Evolutionary conservation across 2,797 vertebrate species (phyloP), one percentile per base, ranked within the genome.

Genomic region (Manis crassicaudata): DNA sequence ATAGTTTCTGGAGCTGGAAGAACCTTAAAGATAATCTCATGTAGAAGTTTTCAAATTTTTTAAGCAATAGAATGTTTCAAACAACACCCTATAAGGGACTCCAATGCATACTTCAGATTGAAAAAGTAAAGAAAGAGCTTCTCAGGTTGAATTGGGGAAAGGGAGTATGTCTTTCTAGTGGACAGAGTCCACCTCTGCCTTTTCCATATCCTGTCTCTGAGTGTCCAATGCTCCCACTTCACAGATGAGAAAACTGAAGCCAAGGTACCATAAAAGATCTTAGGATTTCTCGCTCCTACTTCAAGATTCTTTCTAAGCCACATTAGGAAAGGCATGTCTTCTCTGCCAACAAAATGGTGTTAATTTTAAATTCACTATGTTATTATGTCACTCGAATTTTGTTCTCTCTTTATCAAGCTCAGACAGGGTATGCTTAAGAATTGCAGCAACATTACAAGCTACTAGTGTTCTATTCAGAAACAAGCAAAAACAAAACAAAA

Each of bases 41-140:
- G 73, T 88, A 54, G n/a, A 93, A 0, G 88, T 96, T 90, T 63
- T 60, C 13, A 12, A 86, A 72, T 52, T 62, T 68, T 92, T 84
- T 76, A 94, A 92, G 65, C 62, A 76, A 90, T 17, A 37, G 77
- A 81, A 32, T 60, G 62, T 46, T 96, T 92, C 92, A 96, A 88
- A 70, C 85, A 90, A 77, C 23, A 54, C 32, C 58, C 52, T n/a
- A 63, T 46, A 92, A 90, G 17, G 29, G 23, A 94, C 4, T 43
- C 21, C 18, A 93, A 35, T 25, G 29, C 37, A 62, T 11, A 50
- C 20, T 21, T 90, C 75, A 50, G 84, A 25, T 73, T 89, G 60
- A 35, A 84, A 90, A 56, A 56, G 37, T 6, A 68, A 92, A 76
- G 60, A 40, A 10, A 52, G 29, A 37, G n/a, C 7, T 27, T 7